Evolutionary conservation across 2,797 vertebrate species (phyloP).

Genomic region (Pyrocephalus nanus): DNA sequence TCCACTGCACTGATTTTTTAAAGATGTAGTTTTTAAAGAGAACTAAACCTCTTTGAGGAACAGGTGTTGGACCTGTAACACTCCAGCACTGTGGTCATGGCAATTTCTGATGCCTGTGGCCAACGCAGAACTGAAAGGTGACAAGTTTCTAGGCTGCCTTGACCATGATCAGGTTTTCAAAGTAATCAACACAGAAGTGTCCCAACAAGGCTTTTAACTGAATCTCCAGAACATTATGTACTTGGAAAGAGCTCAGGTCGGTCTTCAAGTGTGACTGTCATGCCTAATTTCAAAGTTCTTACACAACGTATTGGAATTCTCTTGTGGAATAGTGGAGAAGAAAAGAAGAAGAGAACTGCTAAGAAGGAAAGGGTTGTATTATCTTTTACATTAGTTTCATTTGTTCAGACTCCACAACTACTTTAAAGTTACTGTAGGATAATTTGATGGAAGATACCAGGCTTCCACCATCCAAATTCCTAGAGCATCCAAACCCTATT

Average conservation of each 20-base stretch:
- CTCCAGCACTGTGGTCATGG: not conserved
- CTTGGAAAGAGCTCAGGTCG: not conserved
- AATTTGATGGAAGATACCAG: not conserved
- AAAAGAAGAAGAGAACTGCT: not conserved
- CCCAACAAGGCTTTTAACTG: not conserved
- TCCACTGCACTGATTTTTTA: not conserved
- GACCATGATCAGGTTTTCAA: not conserved
- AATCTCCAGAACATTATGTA: not conserved
- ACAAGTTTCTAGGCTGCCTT: not conserved
- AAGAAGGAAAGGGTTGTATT: not conserved
- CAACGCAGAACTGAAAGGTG: not conserved
- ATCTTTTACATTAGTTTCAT: not conserved
- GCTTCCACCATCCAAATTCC: not conserved
- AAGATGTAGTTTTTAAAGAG: not conserved
- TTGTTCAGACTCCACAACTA: not conserved
- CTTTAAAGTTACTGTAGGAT: not conserved
- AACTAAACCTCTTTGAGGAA: not conserved
- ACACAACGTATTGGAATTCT: not conserved
- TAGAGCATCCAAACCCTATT: not conserved
- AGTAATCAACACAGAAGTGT: not conserved
- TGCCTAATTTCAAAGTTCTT: not conserved
- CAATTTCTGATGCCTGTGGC: not conserved
- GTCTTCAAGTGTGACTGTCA: not conserved
- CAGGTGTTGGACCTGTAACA: not conserved
- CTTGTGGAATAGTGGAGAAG: not conserved